Base-by-base conservation (phyloP, 2,888 invertebrate species). In the Pseudoips prasinana region DNA sequence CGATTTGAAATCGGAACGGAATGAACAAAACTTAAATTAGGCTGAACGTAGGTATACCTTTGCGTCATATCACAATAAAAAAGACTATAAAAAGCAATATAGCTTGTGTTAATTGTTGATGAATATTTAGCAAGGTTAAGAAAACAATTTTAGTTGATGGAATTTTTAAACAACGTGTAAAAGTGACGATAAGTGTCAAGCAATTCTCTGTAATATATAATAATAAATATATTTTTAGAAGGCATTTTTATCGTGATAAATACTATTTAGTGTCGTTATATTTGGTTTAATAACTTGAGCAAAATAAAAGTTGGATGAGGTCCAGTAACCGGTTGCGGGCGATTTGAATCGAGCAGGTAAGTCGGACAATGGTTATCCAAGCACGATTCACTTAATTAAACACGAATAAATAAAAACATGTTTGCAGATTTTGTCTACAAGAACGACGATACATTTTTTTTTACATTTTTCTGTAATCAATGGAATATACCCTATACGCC, bases 351-450 rank as follows among this genome's bases (percentile, higher is more conserved):
- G 72, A 61, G 66, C 76, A 80, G 82, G 83, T 82, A 82, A 80
- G 81, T 77, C 65, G 76, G 77, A 82, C 82, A 83, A 83, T 82
- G 78, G 78, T 69, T 74, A 75, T 76, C 75, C 67, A 65, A 67
- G 70, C 75, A 74, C 78, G 77, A 80, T 77, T 76, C 78, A 66
- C 70, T 81, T 83, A 83, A 84, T 84, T 84, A 84, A 78, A 80
- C 73, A 78, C 72, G 73, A 80, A 73, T 71, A 78, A 77, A 80
- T 75, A 69, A 76, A 63, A 65, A 62, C 40, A 37, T 47, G 44
- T 29, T 39, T 46, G 46, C 32, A 46, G 28, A 50, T 40, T 52
- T 61, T 53, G 33, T 38, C 31, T 41, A 42, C 39, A 52, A 52
- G 32, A 46, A 41, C 46, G 38, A 44, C 33, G 37, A 38, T 29